Evolutionary conservation across 2,113 vertebrate genomes (phyloP), one percentile per base, ranked within the genome.

Genomic region (Oreochromis tanganicae): DNA sequence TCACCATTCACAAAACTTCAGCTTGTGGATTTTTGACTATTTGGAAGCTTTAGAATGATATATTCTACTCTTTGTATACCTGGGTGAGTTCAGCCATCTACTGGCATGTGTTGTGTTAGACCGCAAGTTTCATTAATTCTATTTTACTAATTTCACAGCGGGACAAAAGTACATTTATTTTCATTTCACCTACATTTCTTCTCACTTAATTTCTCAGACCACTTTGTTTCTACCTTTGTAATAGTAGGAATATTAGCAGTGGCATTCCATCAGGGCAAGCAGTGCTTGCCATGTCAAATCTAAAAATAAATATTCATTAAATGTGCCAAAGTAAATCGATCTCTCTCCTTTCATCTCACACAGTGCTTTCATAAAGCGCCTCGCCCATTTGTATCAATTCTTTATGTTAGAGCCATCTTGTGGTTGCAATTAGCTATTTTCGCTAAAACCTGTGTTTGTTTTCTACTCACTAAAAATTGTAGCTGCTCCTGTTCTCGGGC

Each of bases 1-100:
- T 88, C 85, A 66, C 80, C 89, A 86, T 89, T 95, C 89, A 88
- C 48, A 46, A 83, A 86, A 78, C 81, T 52, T 57, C 85, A 91
- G 73, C 56, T 54, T 86, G 84, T 84, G 83, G 61, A 85, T 78
- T 79, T 78, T 38, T 83, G 85, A 80, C 61, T 50, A 83, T 36
- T 50, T 81, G 79, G 32, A 75, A 55, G 79, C 11, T 68, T 61
- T 48, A 75, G 34, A 32, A 56, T 34, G 32, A 54, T 43, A 50
- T 11, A 36, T 27, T 38, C 63, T 27, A 41, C 56, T 50, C 52
- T 90, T 81, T 21, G 3, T 11, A 50, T 81, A 63, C 48, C 80
- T 17, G 59, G 24, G 46, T 78, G 17, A 50, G 19, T 48, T 50
- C 5, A 19, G 71, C 43, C 3, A 19, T 50, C 11, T 24, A 0